A percentile compares a stretch with the other conserved stretches of the same genome.
phyloP scores from a whole-genome alignment of 2,888 invertebrate genomes.

The Tachystola acroxantha region DNA sequence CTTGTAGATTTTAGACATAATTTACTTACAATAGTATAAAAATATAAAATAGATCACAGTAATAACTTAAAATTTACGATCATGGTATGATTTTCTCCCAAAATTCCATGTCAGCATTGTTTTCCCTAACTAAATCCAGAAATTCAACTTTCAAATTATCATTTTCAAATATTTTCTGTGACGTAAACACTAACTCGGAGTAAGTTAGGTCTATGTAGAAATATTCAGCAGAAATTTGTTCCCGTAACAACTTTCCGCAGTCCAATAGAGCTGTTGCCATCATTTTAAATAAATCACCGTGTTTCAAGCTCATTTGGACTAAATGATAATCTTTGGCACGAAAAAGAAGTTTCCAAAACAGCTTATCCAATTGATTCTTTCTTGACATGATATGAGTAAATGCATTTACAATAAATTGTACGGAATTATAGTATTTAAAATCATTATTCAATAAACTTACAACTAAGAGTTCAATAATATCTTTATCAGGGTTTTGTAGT shows the following conservation, averaged over 20 bases:
- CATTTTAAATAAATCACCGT: conserved; percentile 41
- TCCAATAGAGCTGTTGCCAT: conserved; percentile 54
- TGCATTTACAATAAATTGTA: conserved; percentile 28
- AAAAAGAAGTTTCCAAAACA: conserved; percentile 52
- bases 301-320: conserved; percentile 42
- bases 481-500: conserved; percentile 36
- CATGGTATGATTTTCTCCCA: conserved; percentile 52
- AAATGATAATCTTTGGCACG: conserved; percentile 39
- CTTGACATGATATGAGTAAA: conserved; percentile 34
- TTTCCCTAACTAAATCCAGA: conserved; percentile 56
- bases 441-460: conserved; percentile 43
- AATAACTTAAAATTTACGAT: conserved; percentile 6
- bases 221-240: conserved; percentile 51
- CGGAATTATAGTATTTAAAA: conserved; percentile 23
- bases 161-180: conserved; percentile 57
- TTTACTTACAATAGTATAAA: conserved; percentile 1
- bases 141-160: conserved; percentile 54
- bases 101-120: conserved; percentile 52
- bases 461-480: conserved; percentile 43
- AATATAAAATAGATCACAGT: conserved; percentile 5
- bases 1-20: conserved; percentile 5
- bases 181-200: conserved; percentile 58
- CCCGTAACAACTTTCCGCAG: conserved; percentile 49
- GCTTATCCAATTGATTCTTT: conserved; percentile 33
- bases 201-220: conserved; percentile 72